A percentile compares a stretch with the other conserved stretches of the same genome.
phyloP scores from a whole-genome alignment of 2,113 vertebrate genomes.

The Hippopotamus amphibius region DNA sequence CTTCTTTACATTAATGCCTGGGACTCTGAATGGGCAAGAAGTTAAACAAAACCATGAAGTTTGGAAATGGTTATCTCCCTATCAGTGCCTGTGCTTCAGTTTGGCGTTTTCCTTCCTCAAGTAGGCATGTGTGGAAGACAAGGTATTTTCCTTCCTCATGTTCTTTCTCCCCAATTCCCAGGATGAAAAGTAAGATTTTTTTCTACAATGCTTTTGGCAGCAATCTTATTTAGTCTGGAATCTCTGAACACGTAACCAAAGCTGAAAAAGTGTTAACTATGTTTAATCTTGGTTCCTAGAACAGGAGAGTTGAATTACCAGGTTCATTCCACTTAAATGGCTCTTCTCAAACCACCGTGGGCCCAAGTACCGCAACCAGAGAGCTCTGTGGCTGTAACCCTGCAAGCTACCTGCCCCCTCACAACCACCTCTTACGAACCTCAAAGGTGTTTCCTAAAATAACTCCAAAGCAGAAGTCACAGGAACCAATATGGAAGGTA shows the following conservation, averaged over 20 bases:
- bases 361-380: not conserved
- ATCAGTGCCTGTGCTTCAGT: not conserved
- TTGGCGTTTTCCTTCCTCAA: not conserved
- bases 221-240: not conserved
- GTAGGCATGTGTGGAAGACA: not conserved
- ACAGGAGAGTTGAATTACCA: not conserved
- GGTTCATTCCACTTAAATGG: not conserved
- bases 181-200: not conserved
- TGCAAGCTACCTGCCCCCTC: not conserved
- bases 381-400: not conserved
- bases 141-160: not conserved
- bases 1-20: not conserved
- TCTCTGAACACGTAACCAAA: conserved; percentile 53
- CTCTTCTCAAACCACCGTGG: not conserved
- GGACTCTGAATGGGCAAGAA: not conserved
- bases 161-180: not conserved
- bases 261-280: conserved; percentile 1
- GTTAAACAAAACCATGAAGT: not conserved
- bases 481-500: not conserved
- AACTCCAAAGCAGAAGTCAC: conserved; percentile 30
- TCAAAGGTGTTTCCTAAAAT: not conserved
- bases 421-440: not conserved
- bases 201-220: not conserved
- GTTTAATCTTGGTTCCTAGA: conserved; percentile 24
- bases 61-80: not conserved